Conservation (phyloP, 2,888 invertebrate genomes). For the Lithophane ornitopus region DNA sequence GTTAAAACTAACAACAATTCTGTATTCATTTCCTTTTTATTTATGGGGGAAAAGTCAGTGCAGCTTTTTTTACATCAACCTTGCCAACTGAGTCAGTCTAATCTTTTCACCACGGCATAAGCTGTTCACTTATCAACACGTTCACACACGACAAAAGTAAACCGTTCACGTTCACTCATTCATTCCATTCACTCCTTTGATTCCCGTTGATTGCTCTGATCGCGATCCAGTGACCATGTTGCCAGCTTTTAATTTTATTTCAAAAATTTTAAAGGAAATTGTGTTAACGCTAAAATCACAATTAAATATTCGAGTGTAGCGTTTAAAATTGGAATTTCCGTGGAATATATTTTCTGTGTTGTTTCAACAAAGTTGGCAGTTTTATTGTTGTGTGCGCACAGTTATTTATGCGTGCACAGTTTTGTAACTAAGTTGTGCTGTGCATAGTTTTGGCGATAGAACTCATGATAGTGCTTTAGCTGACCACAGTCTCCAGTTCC, state of each 20-base stretch:
- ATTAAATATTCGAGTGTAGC: constrained; percentile 34
- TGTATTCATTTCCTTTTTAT: not conserved
- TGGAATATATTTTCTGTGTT: constrained; percentile 31
- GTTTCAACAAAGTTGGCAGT: constrained; percentile 36
- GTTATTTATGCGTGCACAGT: constrained; percentile 35
- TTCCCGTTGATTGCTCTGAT: constrained; percentile 73
- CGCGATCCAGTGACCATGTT: constrained; percentile 47
- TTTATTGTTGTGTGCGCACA: constrained; percentile 35
- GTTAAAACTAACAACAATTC: not conserved
- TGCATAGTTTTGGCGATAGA: constrained; percentile 24
- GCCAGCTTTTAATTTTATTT: constrained; percentile 55
- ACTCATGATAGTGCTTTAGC: not conserved
- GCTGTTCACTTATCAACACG: not conserved
- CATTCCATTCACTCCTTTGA: constrained; percentile 68
- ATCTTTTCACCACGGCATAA: not conserved
- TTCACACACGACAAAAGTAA: not conserved
- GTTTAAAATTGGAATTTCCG: constrained; percentile 42
- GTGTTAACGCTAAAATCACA: constrained; percentile 52
- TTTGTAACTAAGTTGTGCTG: constrained; percentile 38
- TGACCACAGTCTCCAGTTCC: constrained; percentile 10
- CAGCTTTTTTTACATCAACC: not conserved
- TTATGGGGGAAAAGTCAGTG: constrained; percentile 25
- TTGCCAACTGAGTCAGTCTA: not conserved
- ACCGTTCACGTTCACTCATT: constrained; percentile 38
- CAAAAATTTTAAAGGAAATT: constrained; percentile 55